phyloP scores from a whole-genome alignment of 2,888 invertebrate genomes.

The Cosmia pyralina region DNA sequence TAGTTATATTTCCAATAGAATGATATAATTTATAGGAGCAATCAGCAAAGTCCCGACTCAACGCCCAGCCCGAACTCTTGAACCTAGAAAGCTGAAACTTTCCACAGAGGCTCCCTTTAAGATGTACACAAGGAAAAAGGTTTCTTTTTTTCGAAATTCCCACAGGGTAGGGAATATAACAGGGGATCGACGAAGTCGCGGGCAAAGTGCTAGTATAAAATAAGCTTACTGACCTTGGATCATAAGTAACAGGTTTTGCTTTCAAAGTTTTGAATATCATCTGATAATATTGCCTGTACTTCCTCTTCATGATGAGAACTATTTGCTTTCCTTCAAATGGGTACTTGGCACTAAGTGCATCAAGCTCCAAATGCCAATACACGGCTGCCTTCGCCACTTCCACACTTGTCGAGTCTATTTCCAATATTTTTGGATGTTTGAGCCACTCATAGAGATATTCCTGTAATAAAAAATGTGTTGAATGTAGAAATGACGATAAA shows the following conservation, averaged over 20 bases:
- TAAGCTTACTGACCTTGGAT: constrained; percentile 78
- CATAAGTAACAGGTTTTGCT: constrained; percentile 86
- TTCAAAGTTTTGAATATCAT: constrained; percentile 87
- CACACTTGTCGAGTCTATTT: constrained; percentile 84
- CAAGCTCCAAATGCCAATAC: constrained; percentile 83
- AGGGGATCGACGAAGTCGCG: not conserved
- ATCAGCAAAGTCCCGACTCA: no score
- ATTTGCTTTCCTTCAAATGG: constrained; percentile 88
- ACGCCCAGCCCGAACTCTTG: not conserved
- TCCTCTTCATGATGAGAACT: constrained; percentile 87
- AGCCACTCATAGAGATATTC: constrained; percentile 88
- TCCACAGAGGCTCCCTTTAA: no score
- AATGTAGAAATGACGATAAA: not conserved
- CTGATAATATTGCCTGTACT: constrained; percentile 87
- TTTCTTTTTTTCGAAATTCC: not conserved
- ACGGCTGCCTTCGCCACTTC: constrained; percentile 87
- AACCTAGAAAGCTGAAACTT: not conserved
- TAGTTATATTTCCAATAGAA: not conserved
- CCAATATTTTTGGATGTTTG: constrained; percentile 85
- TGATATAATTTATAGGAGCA: no score
- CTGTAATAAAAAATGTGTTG: constrained; percentile 64
- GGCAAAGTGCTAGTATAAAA: not conserved
- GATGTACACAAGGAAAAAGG: no score
- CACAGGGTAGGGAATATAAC: not conserved
- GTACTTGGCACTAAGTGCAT: constrained; percentile 76